These are phyloP conservation scores for Minunthozetes semirufus DNA, from an alignment of 2,888 invertebrate species.

Conservation along the genomic window DNA sequence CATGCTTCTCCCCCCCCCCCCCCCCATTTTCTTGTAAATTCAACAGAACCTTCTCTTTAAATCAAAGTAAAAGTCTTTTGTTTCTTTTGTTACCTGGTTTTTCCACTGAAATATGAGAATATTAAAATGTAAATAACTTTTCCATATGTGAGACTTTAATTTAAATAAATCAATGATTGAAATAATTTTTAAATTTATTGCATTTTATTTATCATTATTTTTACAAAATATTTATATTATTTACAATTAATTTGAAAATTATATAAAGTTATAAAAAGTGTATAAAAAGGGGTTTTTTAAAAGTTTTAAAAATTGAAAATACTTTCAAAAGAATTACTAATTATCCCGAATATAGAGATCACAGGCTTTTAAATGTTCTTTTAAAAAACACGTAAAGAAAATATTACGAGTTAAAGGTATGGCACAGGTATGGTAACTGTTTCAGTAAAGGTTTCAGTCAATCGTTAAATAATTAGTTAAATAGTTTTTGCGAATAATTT, in stretches of 20 bases:
- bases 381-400: neutral
- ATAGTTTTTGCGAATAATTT: neutral
- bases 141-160: no score
- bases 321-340: neutral
- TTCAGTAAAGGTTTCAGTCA: no score
- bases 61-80: no score
- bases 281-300: neutral
- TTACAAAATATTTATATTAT: constrained; percentile 24
- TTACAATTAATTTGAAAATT: neutral
- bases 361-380: neutral
- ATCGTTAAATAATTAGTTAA: no score
- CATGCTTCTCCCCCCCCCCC: no score
- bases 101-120: no score
- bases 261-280: neutral
- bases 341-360: constrained; percentile 4
- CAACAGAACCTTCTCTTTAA: no score
- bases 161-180: no score
- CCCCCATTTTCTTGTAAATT: no score
- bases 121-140: no score
- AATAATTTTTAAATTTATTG: no score
- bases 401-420: neutral
- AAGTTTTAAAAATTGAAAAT: neutral
- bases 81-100: no score
- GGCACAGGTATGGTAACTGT: neutral
- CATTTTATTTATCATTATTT: constrained; percentile 4